Base-by-base conservation (phyloP, 2,888 invertebrate genomes). In the Drosophila tanythrix region DNA sequence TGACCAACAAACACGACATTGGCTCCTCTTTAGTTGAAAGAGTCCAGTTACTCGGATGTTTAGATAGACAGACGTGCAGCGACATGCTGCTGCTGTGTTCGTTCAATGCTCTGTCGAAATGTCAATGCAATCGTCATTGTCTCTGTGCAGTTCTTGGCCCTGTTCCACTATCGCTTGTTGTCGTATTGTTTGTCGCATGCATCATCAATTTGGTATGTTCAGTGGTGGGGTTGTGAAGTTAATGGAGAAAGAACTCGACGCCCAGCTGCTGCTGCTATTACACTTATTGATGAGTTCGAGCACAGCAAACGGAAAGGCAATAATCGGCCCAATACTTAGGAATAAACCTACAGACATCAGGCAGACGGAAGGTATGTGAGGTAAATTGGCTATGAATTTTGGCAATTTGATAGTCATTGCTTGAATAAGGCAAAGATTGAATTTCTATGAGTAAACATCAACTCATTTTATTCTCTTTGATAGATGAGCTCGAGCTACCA, bases 91-190 rank as follows among this genome's bases (percentile, higher is more conserved):
- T 72, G 72, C 71, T 66, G 57, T 76, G 66, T 63, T 60, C 73
- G 66, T 65, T 71, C 62, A 69, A 65, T 74, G 73, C 76, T 71
- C 85, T 89, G 85, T 87, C 82, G 67, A 84, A 82, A 82, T 87
- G 84, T 89, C 84, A 85, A 79, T 89, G 89, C 84, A 89, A 87
- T 85, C 82, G 82, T 80, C 89, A 79, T 76, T 73, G 81, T 67
- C 25, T 53, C 55, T 8, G 18, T 27, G 55, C 35, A 35, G 8
- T 21, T 25, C 31, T 53, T 63, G 65, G 29, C 67, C 50, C 21
- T 51, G 50, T n/a, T 46, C 40, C n/a, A 33, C 57, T 27, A 29
- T 13, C 4, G n/a, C 43, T 27, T 61, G 55, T 46, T 67, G 62
- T n/a, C 43, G 64, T 76, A 69, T 76, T 84, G 76, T 87, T 87